Evolutionary conservation across 2,797 vertebrate species (phyloP).

Genomic region (Apogon hyalosoma): DNA sequence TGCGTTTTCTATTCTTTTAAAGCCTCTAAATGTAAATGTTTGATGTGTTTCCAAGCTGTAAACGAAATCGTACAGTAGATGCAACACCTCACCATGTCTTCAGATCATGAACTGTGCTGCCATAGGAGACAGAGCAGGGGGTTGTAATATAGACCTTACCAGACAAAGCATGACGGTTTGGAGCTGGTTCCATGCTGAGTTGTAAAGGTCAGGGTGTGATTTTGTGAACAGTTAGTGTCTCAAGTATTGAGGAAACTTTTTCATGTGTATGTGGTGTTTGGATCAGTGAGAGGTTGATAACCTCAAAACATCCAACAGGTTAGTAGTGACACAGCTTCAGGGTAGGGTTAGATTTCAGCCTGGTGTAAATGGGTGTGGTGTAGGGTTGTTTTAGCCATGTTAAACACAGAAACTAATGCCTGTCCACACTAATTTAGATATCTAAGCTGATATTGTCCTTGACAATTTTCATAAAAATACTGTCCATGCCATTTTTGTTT

Average conservation of each 20-base stretch:
- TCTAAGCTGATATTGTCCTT: no score
- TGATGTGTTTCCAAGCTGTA: conserved; percentile 64
- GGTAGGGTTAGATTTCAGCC: no score
- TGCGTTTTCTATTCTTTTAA: conserved; percentile 60
- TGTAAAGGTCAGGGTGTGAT: conserved; percentile 20
- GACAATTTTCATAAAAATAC: no score
- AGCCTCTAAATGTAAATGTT: conserved; percentile 73
- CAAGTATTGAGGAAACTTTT: neutral
- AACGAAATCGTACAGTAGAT: conserved; percentile 53
- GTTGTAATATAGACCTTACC: no score
- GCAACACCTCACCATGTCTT: conserved; percentile 51
- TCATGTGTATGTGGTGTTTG: conserved; percentile 19
- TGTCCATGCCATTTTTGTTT: no score
- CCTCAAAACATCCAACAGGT: no score
- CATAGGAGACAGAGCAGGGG: no score
- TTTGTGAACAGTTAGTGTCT: neutral
- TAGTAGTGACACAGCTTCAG: neutral
- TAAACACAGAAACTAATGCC: no score
- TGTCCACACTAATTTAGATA: no score
- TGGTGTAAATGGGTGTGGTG: no score
- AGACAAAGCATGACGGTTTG: neutral
- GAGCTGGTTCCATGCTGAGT: neutral
- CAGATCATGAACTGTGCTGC: conserved; percentile 13
- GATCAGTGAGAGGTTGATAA: neutral
- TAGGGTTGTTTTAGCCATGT: no score